Conservation (phyloP, 2,113 vertebrate species). For the Diphyllodes magnificus region DNA sequence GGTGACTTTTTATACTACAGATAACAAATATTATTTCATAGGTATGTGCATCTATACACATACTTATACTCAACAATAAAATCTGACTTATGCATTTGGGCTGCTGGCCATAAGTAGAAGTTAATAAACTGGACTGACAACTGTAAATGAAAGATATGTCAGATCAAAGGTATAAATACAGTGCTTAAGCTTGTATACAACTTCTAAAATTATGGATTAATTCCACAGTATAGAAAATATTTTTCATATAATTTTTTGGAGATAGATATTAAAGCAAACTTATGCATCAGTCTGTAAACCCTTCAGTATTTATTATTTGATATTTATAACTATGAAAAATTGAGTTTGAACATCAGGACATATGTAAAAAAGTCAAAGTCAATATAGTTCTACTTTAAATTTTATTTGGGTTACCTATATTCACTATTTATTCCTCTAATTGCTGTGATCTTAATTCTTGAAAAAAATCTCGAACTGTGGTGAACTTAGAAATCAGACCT, state of each 20-base stretch:
- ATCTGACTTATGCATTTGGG: background rate
- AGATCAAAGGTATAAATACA: background rate
- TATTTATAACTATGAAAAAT: background rate
- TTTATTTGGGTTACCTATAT: background rate
- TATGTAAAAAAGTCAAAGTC: background rate
- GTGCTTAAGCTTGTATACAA: background rate
- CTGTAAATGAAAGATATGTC: background rate
- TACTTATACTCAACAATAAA: background rate
- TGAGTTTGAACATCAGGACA: fast-evolving
- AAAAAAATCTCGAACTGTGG: background rate
- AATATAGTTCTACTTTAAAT: background rate
- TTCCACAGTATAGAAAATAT: background rate
- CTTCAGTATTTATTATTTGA: background rate
- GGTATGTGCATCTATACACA: fast-evolving
- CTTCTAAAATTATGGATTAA: background rate
- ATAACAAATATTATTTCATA: background rate
- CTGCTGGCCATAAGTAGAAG: background rate
- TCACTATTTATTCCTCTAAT: background rate
- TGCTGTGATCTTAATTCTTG: background rate
- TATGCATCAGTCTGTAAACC: background rate
- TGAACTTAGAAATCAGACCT: background rate
- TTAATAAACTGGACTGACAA: background rate
- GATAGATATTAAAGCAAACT: background rate
- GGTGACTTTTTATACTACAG: background rate
- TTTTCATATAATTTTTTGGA: background rate